Evolutionary conservation across 2,888 invertebrate species (phyloP), one percentile per base, ranked within the genome.

Genomic region (Gari tellinella): DNA sequence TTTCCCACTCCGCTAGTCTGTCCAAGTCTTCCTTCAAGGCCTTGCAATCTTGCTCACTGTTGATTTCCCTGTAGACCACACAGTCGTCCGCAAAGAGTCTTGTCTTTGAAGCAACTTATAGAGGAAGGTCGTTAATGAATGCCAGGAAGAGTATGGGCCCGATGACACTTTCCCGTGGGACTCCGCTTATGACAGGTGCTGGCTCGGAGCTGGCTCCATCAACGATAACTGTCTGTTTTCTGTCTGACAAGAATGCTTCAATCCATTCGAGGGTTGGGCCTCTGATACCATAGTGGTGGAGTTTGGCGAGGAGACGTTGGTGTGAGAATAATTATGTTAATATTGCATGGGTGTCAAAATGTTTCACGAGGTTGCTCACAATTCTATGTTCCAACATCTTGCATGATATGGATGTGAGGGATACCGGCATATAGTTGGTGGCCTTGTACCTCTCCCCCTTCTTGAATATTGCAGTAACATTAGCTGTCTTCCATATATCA

Each of bases 141-240:
- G n/a, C n/a, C n/a, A n/a, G n/a, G n/a, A n/a, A n/a, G n/a, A n/a
- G n/a, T n/a, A n/a, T n/a, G n/a, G n/a, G n/a, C n/a, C 53, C 52
- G 1, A 72, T 40, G 12, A 63, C 58, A 10, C 66, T 48, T 8
- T 62, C 53, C 46, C 61, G 65, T 21, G 61, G 63, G 14, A 74
- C 63, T 10, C 56, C 64, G 15, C 60, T 55, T 7, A 40, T 17
- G 8, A 64, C 55, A 26, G 21, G 12, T 3, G 17, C 65, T 23
- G n/a, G 23, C 17, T 51, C 70, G 15, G 60, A 60, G 15, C 23
- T 46, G 17, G 14, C 55, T 0, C 56, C 72, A 17, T 66, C 58
- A 8, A 72, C 14, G 1, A 63, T 43, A 5, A 72, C 41, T 5
- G 31, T 15, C 19, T 67, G 66, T 12, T 40, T 53, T 3, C 64